Evolutionary conservation across 2,888 invertebrate genomes (phyloP), one percentile per base, ranked within the genome.

Genomic region (Orthosia gothica): DNA sequence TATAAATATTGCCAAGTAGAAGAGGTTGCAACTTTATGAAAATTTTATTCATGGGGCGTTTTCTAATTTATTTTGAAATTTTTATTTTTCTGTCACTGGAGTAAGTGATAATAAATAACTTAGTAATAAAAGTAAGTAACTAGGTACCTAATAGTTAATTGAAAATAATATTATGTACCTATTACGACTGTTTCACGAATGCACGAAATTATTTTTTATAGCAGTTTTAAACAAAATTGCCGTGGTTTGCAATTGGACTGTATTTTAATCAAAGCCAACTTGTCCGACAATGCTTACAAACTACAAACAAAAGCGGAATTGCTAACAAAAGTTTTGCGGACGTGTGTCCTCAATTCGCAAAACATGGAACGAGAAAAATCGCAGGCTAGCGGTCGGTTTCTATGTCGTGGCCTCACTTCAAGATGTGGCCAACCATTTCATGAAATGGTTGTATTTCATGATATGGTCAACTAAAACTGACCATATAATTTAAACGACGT

Each of bases 251-350:
- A 58, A 32, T 50, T 26, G 9, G 7, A 32, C 66, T 40, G 32
- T 50, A 32, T 32, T 74, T 68, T 47, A 64, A 78, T 80, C 55
- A 74, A 50, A 81, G 18, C 63, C 2, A 9, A 40, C 40, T 1
- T 50, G 58, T 58, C 45, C 18, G 18, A 45, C n/a, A n/a, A 13
- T 15, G 50, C 52, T 68, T 49, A 68, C 52, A 75, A 57, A 26
- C 47, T 65, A 20, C 61, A 81, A 61, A 78, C 45, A 69, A 80
- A 59, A 15, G 47, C 32, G 52, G 32, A 68, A 64, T 40, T 16
- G 54, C 47, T 49, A 65, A 79, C 59, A 65, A 79, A 61, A 61
- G 50, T 50, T 13, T 59, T 64, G 32, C 40, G 40, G 15, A 54
- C 45, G 47, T 57, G 23, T 57, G 59, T 47, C 13, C 52, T 65